A percentile compares a stretch with the other conserved stretches of the same genome.
phyloP scores from a whole-genome alignment of 2,113 vertebrate genomes.

The Ictalurus punctatus region DNA sequence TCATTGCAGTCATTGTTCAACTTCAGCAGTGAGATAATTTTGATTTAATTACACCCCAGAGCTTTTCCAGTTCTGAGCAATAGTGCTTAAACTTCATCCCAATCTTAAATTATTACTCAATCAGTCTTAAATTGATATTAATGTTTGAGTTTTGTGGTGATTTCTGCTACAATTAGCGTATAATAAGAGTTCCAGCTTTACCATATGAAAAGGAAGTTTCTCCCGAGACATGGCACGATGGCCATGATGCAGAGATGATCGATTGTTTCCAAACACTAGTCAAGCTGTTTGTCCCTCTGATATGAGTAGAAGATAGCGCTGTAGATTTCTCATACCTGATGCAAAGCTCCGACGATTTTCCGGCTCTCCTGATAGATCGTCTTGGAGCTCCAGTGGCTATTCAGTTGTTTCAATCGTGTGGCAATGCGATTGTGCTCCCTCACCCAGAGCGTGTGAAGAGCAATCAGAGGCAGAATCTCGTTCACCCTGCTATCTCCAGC shows the following conservation, averaged over 20 bases:
- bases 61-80: constrained; percentile 7
- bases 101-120: constrained; percentile 24
- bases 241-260: background rate
- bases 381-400: constrained; percentile 82
- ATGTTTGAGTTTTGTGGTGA: constrained; percentile 14
- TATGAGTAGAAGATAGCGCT: background rate
- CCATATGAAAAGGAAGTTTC: background rate
- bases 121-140: constrained; percentile 20
- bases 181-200: background rate
- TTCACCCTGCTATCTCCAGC: constrained; percentile 86
- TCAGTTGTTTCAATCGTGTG: constrained; percentile 71
- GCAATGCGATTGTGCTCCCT: constrained; percentile 91
- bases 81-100: constrained; percentile 11
- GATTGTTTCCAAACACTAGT: constrained; percentile 16
- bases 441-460: constrained; percentile 88
- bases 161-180: background rate
- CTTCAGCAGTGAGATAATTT: constrained; percentile 30
- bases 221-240: background rate
- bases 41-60: constrained; percentile 36
- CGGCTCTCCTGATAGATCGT: constrained; percentile 85
- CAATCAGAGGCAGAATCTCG: constrained; percentile 78
- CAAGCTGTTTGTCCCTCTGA: background rate
- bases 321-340: constrained; percentile 80
- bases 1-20: constrained; percentile 46
- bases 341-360: constrained; percentile 88